Base-by-base conservation (phyloP, 2,888 invertebrate species). In the Eutolmus rufibarbis region DNA sequence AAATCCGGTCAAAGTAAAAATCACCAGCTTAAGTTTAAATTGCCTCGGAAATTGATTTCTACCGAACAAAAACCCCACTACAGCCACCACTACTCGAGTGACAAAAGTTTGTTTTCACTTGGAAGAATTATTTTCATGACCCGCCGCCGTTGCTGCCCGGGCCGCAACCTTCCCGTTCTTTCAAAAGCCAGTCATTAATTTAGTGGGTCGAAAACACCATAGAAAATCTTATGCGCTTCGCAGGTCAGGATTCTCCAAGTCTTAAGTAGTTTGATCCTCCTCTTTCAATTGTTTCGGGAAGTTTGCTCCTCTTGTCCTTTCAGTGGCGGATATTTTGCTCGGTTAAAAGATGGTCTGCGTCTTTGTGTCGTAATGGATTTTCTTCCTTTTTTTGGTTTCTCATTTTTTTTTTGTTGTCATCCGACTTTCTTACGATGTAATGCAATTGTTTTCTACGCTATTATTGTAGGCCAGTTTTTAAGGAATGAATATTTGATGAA, bases 141-240 rank as follows among this genome's bases (percentile, higher is more conserved):
- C 57, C 57, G 31, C 34, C 34, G n/a, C 5, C 37, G 76, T n/a
- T n/a, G n/a, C 4, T 37, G 76, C 40, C 76, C 19, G 56, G 34
- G 23, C 9, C 40, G 23, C n/a, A 23, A 40, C 40, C n/a, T 23
- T 37, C 56, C 14, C 12, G 46, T 40, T 40, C 37, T 57, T 66
- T 57, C 1, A 51, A 82, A 82, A 82, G 23, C 51, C 82, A 82
- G 57, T 82, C 82, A 82, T 82, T 82, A 82, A 82, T 82, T 82
- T 82, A 34, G 81, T 81, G 31, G 51, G 81, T 81, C 51, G 31
- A 56, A 66, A 66, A 51, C 16, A 9, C 34, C 57, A 66, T 40
- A 57, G 82, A 82, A 66, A 34, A 34, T 82, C 66, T 82, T 82
- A 66, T 82, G 37, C 82, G 34, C 66, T 57, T 31, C 37, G 56